Percentiles rank a stretch among this genome's conserved stretches.
Conservation (phyloP, 2,888 invertebrate species). For the Tillus elongatus region DNA sequence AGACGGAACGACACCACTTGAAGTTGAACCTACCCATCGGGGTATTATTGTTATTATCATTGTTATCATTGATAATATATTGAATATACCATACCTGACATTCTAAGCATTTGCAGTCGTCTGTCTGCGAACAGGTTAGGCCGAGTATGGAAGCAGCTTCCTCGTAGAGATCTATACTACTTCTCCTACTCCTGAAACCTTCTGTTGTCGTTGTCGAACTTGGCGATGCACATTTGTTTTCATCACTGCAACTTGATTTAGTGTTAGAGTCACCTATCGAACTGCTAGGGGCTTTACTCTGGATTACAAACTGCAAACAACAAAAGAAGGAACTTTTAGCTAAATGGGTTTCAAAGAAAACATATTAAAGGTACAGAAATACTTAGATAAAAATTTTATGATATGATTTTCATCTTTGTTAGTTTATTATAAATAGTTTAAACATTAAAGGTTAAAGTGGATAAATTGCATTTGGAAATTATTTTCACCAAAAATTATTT, state of each 20-base stretch:
- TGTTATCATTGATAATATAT: too few species aligned
- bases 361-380: too few species aligned
- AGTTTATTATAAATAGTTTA: too few species aligned
- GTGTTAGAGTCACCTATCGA: constrained; percentile 16
- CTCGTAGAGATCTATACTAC: constrained; percentile 38
- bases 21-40: too few species aligned
- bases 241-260: constrained; percentile 19
- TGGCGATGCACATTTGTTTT: constrained; percentile 19
- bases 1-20: too few species aligned
- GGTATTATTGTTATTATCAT: too few species aligned
- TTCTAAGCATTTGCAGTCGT: constrained; percentile 40
- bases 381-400: too few species aligned
- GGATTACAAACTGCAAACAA: constrained; percentile 32
- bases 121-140: constrained; percentile 38
- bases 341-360: too few species aligned
- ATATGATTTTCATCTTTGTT: too few species aligned
- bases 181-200: constrained; percentile 27
- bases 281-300: constrained; percentile 24
- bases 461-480: too few species aligned
- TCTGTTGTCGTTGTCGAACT: constrained; percentile 11
- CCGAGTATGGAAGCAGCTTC: constrained; percentile 40
- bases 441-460: too few species aligned
- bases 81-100: constrained; percentile 34
- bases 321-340: neutral
- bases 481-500: too few species aligned